These are phyloP conservation scores for Drosophila gaucha DNA, from an alignment of 2,888 invertebrate genomes.

Conservation along the genomic window DNA sequence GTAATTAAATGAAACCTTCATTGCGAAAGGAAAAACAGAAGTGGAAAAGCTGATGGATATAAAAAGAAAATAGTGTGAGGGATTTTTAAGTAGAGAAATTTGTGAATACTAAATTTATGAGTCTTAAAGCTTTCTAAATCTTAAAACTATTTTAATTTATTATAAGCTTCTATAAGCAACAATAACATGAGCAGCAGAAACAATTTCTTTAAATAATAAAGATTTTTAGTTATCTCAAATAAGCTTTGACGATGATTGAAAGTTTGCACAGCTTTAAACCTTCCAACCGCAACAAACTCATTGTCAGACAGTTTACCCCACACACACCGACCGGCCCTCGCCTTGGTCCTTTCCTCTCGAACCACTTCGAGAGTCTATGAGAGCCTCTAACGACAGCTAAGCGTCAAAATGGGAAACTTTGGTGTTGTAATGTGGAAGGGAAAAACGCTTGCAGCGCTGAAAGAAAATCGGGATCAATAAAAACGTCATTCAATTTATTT, in stretches of 20 bases:
- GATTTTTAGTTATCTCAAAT: too few relatives aligned
- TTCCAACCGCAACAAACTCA: constrained; percentile 27
- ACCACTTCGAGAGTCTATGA: background rate
- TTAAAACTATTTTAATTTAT: too few relatives aligned
- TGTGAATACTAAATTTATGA: too few relatives aligned
- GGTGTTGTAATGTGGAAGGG: constrained; percentile 3
- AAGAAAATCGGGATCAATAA: constrained; percentile 79
- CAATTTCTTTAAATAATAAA: too few relatives aligned
- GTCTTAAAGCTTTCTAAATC: too few relatives aligned
- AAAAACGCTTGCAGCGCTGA: constrained; percentile 43
- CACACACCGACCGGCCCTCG: background rate
- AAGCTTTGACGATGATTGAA: background rate
- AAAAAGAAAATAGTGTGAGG: too few relatives aligned
- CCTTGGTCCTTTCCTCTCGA: too few relatives aligned
- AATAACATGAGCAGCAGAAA: too few relatives aligned
- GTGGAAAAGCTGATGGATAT: too few relatives aligned
- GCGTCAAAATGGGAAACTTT: constrained; percentile 67
- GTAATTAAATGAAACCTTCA: background rate
- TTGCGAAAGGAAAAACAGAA: background rate
- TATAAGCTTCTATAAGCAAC: too few relatives aligned
- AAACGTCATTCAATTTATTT: constrained; percentile 81
- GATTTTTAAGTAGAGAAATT: too few relatives aligned
- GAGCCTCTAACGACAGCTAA: constrained; percentile 61
- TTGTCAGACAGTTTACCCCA: constrained; percentile 18
- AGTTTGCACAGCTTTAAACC: constrained; percentile 16